These are phyloP conservation scores for Muntiacus muntjak DNA, from an alignment of 2,113 vertebrate species.

Conservation along the genomic window DNA sequence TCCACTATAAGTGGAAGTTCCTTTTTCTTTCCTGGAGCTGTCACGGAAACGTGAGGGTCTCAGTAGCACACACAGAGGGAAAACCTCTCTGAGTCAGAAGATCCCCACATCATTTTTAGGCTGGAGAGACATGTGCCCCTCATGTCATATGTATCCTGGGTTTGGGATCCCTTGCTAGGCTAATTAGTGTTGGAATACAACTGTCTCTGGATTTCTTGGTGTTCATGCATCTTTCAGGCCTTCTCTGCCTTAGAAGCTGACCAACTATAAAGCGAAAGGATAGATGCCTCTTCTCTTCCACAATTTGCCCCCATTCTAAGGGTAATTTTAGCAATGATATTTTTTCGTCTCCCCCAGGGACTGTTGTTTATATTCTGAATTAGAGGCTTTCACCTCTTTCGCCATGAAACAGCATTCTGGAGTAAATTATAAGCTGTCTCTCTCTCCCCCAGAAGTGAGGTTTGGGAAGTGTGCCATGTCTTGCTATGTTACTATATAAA, in stretches of 20 bases:
- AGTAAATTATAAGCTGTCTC: not conserved
- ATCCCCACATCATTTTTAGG: not conserved
- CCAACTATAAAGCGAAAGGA: not conserved
- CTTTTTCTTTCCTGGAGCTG: not conserved
- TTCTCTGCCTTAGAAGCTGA: not conserved
- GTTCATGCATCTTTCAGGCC: not conserved
- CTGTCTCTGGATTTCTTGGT: not conserved
- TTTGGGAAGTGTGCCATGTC: not conserved
- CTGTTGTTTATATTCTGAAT: not conserved
- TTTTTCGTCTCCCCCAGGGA: not conserved
- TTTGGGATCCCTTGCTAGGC: not conserved
- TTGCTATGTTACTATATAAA: not conserved
- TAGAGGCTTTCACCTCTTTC: not conserved
- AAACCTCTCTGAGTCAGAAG: not conserved
- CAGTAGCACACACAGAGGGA: not conserved
- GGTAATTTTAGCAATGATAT: not conserved
- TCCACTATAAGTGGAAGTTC: rapidly evolving
- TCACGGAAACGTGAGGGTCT: rapidly evolving
- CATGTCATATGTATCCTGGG: not conserved
- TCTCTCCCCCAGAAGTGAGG: not conserved
- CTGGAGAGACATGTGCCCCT: not conserved
- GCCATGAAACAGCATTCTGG: not conserved
- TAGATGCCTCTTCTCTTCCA: not conserved
- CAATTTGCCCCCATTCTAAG: not conserved
- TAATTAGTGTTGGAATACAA: not conserved